A percentile compares a stretch with the other conserved stretches of the same genome.
phyloP scores from a whole-genome alignment of 2,888 invertebrate genomes.

The Ctenicera cuprea region DNA sequence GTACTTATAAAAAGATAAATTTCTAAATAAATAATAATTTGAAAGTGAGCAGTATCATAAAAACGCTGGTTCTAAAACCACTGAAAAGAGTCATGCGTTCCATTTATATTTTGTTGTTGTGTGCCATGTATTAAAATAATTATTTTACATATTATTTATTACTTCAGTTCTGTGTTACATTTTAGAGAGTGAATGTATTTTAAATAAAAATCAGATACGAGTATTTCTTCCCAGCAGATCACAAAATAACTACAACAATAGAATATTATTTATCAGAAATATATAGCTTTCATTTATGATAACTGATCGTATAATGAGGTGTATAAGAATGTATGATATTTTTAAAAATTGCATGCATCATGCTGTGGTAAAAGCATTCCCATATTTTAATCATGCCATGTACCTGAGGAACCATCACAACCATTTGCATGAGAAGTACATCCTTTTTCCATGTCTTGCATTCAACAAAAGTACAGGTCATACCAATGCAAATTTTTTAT shows the following conservation, averaged over 20 bases:
- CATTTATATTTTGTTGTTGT: slow-evolving; percentile 4
- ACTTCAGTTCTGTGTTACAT: slow-evolving; percentile 2
- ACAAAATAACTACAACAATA: slow-evolving; percentile 58
- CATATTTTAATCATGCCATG: slow-evolving; percentile 54
- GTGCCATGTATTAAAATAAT: slow-evolving; percentile 1
- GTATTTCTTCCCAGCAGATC: slow-evolving; percentile 67
- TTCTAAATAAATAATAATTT: no score
- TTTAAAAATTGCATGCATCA: slow-evolving; percentile 49
- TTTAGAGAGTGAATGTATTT: not conserved
- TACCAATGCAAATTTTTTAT: slow-evolving; percentile 69
- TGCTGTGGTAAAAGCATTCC: slow-evolving; percentile 50
- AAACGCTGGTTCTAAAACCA: not conserved
- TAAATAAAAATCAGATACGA: slow-evolving; percentile 12
- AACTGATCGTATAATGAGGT: slow-evolving; percentile 29
- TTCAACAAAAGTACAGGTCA: slow-evolving; percentile 80
- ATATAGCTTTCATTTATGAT: slow-evolving; percentile 6
- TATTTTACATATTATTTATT: not conserved
- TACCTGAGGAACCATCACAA: slow-evolving; percentile 94
- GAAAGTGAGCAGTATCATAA: not conserved
- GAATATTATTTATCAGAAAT: not conserved
- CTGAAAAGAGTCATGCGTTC: slow-evolving; percentile 18
- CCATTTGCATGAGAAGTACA: slow-evolving; percentile 95
- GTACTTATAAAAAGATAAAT: no score
- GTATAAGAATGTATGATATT: slow-evolving; percentile 33
- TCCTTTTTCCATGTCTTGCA: slow-evolving; percentile 88